Base-by-base conservation (phyloP, 2,888 invertebrate species). In the Dryadula phaetusa region DNA sequence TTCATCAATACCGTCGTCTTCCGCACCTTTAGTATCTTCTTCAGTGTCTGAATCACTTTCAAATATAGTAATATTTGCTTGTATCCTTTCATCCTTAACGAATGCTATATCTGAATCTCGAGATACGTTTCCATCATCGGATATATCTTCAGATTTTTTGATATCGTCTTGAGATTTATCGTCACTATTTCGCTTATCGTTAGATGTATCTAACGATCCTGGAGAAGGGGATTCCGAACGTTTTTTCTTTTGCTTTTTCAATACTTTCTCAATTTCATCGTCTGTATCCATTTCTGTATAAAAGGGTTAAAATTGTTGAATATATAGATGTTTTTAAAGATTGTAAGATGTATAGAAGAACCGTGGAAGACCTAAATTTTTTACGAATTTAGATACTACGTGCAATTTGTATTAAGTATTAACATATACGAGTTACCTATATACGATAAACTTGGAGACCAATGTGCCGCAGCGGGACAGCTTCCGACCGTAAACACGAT, bases 221-320 rank as follows among this genome's bases (percentile, higher is more conserved):
- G 53, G 34, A 0, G 66, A 60, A 14, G 62, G 53, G 6, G 54
- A 46, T 37, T 37, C 53, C 1, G 47, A 10, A n/a, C 53, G 53
- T 20, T 18, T 49, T 47, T 76, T 61, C 68, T 78, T 70, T 83
- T 83, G 71, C 14, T 82, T 78, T 58, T 77, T 79, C 1, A 86
- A 64, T 1, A 87, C 93, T 83, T 84, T 88, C 74, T 94, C 92
- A 58, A 95, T 93, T 79, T 95, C 94, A 72, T 95, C 95, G 73
- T 95, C 95, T 0, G 95, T 95, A 79, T 95, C 74, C 6, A 37
- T 60, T 14, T 73, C 75, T 64, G 60, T 14, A 18, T n/a, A 14
- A 37, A 12, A 28, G 0, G 0, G n/a, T n/a, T n/a, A n/a, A n/a
- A n/a, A n/a, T n/a, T n/a, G 5, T n/a, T 25, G 25, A 5, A 8